Percentiles rank a stretch among this genome's conserved stretches.
Evolutionary conservation across 2,113 vertebrate species (phyloP).

Genomic region (Setophaga petechia): DNA sequence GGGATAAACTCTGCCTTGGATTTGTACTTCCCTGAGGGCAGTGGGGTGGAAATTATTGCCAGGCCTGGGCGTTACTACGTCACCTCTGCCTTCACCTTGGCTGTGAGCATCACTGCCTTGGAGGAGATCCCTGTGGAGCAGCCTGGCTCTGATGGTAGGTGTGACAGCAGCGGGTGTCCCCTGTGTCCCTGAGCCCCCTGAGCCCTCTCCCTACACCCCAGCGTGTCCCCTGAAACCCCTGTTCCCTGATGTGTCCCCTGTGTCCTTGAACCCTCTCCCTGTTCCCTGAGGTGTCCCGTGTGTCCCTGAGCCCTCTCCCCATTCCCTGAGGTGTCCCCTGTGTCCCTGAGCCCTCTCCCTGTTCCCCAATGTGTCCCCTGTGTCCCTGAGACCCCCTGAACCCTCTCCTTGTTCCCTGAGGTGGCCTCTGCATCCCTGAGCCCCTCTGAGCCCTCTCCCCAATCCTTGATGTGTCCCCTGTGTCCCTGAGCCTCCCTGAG

Average conservation of each 20-base stretch:
- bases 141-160: conserved; percentile 59
- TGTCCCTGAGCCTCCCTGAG: not conserved
- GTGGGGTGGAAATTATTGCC: conserved; percentile 72
- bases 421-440: not conserved
- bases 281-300: rapidly evolving
- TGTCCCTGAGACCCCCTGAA: not conserved
- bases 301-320: not conserved
- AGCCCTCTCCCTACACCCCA: too few species aligned
- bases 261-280: too few species aligned
- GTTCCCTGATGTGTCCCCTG: too few species aligned
- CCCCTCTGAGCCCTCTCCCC: not conserved
- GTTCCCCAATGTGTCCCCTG: rapidly evolving
- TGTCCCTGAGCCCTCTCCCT: not conserved
- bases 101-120: conserved; percentile 69
- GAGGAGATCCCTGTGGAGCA: conserved; percentile 63
- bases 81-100: conserved; percentile 78
- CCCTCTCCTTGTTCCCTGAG: not conserved
- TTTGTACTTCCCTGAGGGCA: conserved; percentile 78
- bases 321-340: rapidly evolving
- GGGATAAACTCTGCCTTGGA: conserved; percentile 77
- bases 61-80: conserved; percentile 77
- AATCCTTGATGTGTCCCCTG: rapidly evolving
- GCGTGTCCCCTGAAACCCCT: too few species aligned
- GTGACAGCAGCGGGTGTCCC: not conserved
- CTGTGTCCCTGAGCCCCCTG: not conserved